Evolutionary conservation across 1,140 invertebrate genomes (phyloP).

Genomic region (Diabrotica undecimpunctata): DNA sequence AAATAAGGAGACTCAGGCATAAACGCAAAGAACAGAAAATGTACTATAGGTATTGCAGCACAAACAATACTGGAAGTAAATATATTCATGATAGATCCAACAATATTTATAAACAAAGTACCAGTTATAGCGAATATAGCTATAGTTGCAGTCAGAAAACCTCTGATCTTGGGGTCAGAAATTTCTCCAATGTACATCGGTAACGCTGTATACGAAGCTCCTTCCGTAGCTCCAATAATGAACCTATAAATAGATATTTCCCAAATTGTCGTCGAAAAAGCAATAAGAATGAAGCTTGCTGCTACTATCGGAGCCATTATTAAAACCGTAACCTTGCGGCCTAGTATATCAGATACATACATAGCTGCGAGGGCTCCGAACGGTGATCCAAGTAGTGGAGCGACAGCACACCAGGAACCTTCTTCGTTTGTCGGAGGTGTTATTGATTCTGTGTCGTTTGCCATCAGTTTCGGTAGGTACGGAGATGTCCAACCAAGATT

Average conservation of each 20-base stretch:
- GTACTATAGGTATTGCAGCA: slow-evolving; percentile 51
- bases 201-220: slow-evolving; percentile 61
- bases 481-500: slow-evolving; percentile 44
- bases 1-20: slow-evolving; percentile 89
- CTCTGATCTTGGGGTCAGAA: slow-evolving; percentile 58
- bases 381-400: slow-evolving; percentile 48
- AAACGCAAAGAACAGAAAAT: slow-evolving; percentile 52
- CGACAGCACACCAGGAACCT: slow-evolving; percentile 60
- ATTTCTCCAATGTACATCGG: slow-evolving; percentile 68
- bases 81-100: slow-evolving; percentile 59
- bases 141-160: slow-evolving; percentile 38
- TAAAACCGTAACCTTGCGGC: slow-evolving; percentile 65
- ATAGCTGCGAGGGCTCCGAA: slow-evolving; percentile 51
- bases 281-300: slow-evolving; percentile 64
- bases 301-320: slow-evolving; percentile 56
- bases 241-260: slow-evolving; percentile 45
- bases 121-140: slow-evolving; percentile 51
- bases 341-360: slow-evolving; percentile 54
- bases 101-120: slow-evolving; percentile 63
- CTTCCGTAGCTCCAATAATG: slow-evolving; percentile 63
- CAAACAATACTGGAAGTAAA: slow-evolving; percentile 52
- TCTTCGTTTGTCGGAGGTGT: slow-evolving; percentile 55
- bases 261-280: slow-evolving; percentile 50
- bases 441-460: slow-evolving; percentile 22
- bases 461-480: slow-evolving; percentile 37